Base-by-base conservation (phyloP, 2,113 vertebrate species). In the Leptobrachium leishanense region DNA sequence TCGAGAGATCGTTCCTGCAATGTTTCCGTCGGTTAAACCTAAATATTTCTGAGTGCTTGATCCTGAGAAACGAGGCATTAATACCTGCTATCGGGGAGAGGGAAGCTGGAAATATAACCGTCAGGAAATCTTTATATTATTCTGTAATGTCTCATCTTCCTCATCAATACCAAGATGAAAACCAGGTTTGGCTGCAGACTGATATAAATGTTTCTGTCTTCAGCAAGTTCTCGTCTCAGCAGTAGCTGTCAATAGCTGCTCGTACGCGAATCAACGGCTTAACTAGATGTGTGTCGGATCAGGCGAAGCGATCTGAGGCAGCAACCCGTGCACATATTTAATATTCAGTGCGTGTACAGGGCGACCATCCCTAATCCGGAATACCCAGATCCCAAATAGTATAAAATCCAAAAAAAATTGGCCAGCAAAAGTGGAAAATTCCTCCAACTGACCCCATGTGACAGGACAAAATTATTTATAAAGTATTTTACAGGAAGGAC, bases 121-220 rank as follows among this genome's bases (percentile, higher is more conserved):
- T 13, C 39, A 54, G 11, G 13, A 59, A 15, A 73, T 59, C 77
- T 74, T 57, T 86, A 85, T 84, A 84, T 86, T 82, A 79, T 83
- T 84, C 85, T 44, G 83, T 83, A 42, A 80, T 73, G 72, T 77
- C 82, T 82, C 79, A 70, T 31, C 80, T 82, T 81, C 77, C 74
- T 68, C 82, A 68, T 83, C 65, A 50, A 78, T 78, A 71, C 54
- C 2, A 40, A 43, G 55, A 83, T 85, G 82, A 85, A 42, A 62
- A 62, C 8, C 44, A 83, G 85, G 83, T 85, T 79, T 15, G 66
- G 71, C 53, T 0, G 59, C 76, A 75, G 75, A 84, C 83, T 80
- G 89, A 87, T 83, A 86, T 78, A 79, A 80, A 85, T 74, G 82
- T 85, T 86, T 84, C 84, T 74, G 62, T 84, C 87, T 84, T 82